Evolutionary conservation across 2,888 invertebrate species (phyloP), one percentile per base, ranked within the genome.

Genomic region (Nymphalis urticae): DNA sequence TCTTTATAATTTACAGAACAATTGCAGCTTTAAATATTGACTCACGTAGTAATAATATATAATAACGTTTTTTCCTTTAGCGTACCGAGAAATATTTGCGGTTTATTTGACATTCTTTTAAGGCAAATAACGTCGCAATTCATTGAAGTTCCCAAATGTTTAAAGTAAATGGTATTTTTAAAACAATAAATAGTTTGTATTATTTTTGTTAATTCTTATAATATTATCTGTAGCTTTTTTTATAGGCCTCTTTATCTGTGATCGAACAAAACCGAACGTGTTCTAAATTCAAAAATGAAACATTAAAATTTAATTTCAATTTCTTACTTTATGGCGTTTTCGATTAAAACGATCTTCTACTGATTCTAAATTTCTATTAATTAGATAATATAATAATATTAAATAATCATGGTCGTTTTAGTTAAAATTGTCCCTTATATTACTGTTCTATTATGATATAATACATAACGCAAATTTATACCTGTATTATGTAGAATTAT

Each of bases 1-100:
- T 83, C 81, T 82, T 80, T 58, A 32, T 56, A 17, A 17, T 19
- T n/a, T 65, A 61, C 51, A 64, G 62, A 68, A 72, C 69, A 73
- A 72, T 66, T 54, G 67, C 17, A 70, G 70, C 72, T 73, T 77
- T 72, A 68, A 76, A 72, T 70, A 72, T 75, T 72, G 70, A 73
- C 61, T 73, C 73, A 73, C 36, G 48, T 62, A 54, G 48, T 53
- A 63, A 58, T 70, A 65, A 64, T 56, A 60, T 48, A 54, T 56
- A 50, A 54, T 21, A 21, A 21, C 21, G 21, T 21, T 60, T 68
- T 72, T 64, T 63, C 63, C 65, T 62, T 50, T 27, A 50, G 36
- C 21, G 47, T 70, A 67, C 68, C 54, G 51, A 70, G 73, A 72
- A 73, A 47, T 62, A 42, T n/a, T 60, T 48, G 68, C 72, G 72